These are phyloP conservation scores for Hydrotaea cyrtoneurina DNA, from an alignment of 2,888 invertebrate species.

Conservation along the genomic window DNA sequence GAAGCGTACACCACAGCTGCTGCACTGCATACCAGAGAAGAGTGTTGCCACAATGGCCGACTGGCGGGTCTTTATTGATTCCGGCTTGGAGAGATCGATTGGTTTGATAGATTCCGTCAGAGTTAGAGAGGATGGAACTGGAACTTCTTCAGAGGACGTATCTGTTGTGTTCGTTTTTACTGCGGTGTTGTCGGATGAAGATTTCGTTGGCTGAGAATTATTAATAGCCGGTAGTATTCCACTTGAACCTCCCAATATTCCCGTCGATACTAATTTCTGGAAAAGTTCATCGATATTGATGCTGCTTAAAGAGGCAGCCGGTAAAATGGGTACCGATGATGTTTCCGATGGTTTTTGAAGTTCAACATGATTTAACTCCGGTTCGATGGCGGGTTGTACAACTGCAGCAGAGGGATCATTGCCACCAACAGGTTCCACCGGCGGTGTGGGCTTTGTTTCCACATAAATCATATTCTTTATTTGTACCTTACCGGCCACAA, in stretches of 20 bases:
- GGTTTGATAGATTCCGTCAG: slow-evolving; percentile 81
- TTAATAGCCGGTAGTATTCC: slow-evolving; percentile 55
- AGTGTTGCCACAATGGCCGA: slow-evolving; percentile 86
- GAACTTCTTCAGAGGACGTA: slow-evolving; percentile 48
- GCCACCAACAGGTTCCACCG: slow-evolving; percentile 11
- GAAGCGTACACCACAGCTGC: slow-evolving; percentile 97
- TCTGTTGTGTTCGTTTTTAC: slow-evolving; percentile 31
- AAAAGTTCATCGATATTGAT: slow-evolving; percentile 91
- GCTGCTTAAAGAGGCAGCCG: slow-evolving; percentile 77
- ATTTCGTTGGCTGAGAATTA: background rate
- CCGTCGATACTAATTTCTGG: slow-evolving; percentile 91
- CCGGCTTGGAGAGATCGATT: slow-evolving; percentile 86
- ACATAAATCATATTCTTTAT: slow-evolving; percentile 89
- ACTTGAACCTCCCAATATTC: slow-evolving; percentile 83
- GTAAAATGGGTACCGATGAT: slow-evolving; percentile 67
- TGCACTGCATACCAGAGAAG: slow-evolving; percentile 97
- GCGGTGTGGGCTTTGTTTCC: slow-evolving; percentile 74
- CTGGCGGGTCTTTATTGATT: slow-evolving; percentile 89
- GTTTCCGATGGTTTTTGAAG: slow-evolving; percentile 71
- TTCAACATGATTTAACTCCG: slow-evolving; percentile 67
- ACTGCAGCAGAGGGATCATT: slow-evolving; percentile 31
- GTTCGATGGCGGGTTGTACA: slow-evolving; percentile 62
- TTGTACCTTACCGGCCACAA: slow-evolving; percentile 86
- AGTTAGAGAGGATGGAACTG: slow-evolving; percentile 70
- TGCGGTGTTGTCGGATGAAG: background rate